A percentile compares a stretch with the other conserved stretches of the same genome.
These are phyloP conservation scores for Eucera pruinosa DNA, from an alignment of 2,888 invertebrate genomes.

Conservation along the genomic window DNA sequence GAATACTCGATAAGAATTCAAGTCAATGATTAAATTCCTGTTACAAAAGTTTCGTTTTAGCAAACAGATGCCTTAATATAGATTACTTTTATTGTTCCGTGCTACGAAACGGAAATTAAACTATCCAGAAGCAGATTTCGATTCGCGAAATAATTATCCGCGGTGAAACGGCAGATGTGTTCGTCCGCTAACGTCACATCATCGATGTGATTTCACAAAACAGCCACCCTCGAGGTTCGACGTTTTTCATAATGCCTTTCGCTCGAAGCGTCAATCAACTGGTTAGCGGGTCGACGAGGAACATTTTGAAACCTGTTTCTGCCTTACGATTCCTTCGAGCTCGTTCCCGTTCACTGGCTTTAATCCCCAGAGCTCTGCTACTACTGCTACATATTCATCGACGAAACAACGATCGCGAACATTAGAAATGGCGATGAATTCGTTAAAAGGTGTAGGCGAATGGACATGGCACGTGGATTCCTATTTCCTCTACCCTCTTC, in stretches of 20 bases:
- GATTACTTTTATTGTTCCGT: too few relatives aligned
- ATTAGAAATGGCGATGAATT: constrained; percentile 20
- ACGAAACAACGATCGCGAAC: constrained; percentile 6
- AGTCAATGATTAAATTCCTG: too few relatives aligned
- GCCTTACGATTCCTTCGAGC: not conserved
- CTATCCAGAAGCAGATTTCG: not conserved
- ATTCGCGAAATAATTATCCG: not conserved
- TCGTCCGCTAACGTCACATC: not conserved
- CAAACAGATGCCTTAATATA: too few relatives aligned
- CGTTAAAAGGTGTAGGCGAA: constrained; percentile 32
- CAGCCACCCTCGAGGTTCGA: not conserved
- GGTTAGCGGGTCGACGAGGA: not conserved
- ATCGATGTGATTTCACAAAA: not conserved
- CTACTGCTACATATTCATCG: constrained; percentile 11
- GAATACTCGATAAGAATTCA: too few relatives aligned
- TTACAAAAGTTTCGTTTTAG: too few relatives aligned
- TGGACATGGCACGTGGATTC: not conserved
- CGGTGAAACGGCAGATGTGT: not conserved
- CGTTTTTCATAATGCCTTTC: not conserved
- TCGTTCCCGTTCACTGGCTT: not conserved
- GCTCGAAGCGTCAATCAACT: constrained; percentile 1
- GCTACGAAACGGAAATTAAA: too few relatives aligned
- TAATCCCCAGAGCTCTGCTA: not conserved
- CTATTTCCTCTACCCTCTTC: not conserved
- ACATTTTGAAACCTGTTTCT: constrained; percentile 3